Conservation (phyloP, 2,888 invertebrate species). For the Oscheius sp. region DNA sequence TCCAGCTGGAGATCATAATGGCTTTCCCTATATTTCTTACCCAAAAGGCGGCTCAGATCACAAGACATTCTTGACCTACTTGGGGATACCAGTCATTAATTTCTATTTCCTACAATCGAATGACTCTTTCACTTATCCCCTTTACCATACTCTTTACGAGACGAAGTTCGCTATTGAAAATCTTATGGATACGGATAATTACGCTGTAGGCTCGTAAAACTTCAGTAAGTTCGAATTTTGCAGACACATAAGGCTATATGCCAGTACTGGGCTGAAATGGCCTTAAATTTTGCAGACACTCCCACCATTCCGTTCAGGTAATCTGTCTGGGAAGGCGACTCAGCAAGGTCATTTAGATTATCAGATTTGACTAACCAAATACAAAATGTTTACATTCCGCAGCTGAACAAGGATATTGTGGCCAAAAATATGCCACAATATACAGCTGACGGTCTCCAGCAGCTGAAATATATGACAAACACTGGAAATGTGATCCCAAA, state of each 20-base stretch:
- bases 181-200: conserved; percentile 57
- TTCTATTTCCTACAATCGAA: conserved; percentile 48
- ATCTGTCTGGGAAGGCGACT: background rate
- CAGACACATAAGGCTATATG: conserved; percentile 69
- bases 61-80: conserved; percentile 71
- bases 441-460: conserved; percentile 16
- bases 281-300: conserved; percentile 70
- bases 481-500: background rate
- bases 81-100: conserved; percentile 71
- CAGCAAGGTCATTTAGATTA: background rate
- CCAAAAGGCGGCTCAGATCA: conserved; percentile 71
- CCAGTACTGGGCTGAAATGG: conserved; percentile 70
- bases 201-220: conserved; percentile 28
- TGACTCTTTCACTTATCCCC: conserved; percentile 49
- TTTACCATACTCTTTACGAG: conserved; percentile 70
- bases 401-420: background rate
- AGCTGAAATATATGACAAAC: conserved; percentile 15
- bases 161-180: conserved; percentile 65
- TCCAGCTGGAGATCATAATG: background rate
- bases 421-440: conserved; percentile 2
- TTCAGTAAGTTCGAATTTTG: background rate
- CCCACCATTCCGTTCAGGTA: conserved; percentile 71
- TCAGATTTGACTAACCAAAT: conserved; percentile 10
- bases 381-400: conserved; percentile 1
- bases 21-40: background rate